These are phyloP conservation scores for Whitmania pigra DNA, from an alignment of 1,140 invertebrate genomes.

Conservation along the genomic window DNA sequence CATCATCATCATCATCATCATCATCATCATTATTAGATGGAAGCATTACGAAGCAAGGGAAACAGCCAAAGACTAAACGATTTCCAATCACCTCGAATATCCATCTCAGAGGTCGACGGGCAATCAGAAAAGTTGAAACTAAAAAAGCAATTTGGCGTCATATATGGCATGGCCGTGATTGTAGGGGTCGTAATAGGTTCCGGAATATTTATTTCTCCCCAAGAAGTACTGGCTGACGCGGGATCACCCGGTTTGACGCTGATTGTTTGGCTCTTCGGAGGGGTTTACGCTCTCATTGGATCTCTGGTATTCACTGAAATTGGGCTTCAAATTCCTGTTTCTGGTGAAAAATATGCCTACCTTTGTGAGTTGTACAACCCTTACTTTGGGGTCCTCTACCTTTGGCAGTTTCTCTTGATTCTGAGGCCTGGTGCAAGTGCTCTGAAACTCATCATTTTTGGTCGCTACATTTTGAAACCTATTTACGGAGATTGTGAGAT, in stretches of 20 bases:
- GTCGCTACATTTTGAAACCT: slow-evolving; percentile 39
- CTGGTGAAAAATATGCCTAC: slow-evolving; percentile 29
- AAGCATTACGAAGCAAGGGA: too few relatives aligned
- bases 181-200: slow-evolving; percentile 42
- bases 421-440: slow-evolving; percentile 61
- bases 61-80: too few relatives aligned
- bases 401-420: slow-evolving; percentile 29
- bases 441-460: slow-evolving; percentile 38
- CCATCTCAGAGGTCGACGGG: too few relatives aligned
- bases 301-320: slow-evolving; percentile 27
- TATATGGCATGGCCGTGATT: slow-evolving; percentile 25
- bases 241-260: slow-evolving; percentile 65
- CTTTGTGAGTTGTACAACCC: slow-evolving; percentile 20
- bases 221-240: slow-evolving; percentile 61
- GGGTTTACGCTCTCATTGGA: slow-evolving; percentile 56
- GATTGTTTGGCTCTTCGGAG: slow-evolving; percentile 63
- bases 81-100: too few relatives aligned
- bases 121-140: slow-evolving; percentile 7
- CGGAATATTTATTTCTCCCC: slow-evolving; percentile 85
- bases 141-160: slow-evolving; percentile 22
- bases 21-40: too few relatives aligned
- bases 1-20: too few relatives aligned
- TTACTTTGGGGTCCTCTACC: slow-evolving; percentile 24
- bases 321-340: slow-evolving; percentile 23
- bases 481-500: slow-evolving; percentile 34